phyloP scores from a whole-genome alignment of 1,140 invertebrate species.

The Microplitis demolitor region DNA sequence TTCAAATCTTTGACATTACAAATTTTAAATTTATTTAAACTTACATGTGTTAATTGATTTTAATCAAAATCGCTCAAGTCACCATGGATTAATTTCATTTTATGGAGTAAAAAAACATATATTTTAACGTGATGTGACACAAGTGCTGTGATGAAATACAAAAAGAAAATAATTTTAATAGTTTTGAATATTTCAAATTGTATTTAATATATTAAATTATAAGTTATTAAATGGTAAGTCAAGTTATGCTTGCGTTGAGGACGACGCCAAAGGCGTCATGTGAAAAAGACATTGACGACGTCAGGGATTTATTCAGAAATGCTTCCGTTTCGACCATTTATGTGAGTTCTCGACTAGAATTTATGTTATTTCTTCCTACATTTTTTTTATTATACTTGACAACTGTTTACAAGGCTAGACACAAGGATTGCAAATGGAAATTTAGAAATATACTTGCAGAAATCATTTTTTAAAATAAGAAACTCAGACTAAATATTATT shows the following conservation, averaged over 20 bases:
- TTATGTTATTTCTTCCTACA: neutral
- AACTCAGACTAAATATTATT: no score
- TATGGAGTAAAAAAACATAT: neutral
- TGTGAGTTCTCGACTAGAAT: slow-evolving; percentile 47
- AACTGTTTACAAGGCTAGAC: no score
- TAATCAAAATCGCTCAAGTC: neutral
- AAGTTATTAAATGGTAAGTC: slow-evolving; percentile 41
- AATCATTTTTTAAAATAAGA: no score
- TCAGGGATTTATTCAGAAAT: slow-evolving; percentile 58
- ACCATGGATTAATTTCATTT: neutral
- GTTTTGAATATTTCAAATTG: neutral
- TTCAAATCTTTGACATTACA: no score
- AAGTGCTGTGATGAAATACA: slow-evolving; percentile 6
- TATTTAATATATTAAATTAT: neutral
- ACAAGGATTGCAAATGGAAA: no score
- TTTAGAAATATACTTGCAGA: no score
- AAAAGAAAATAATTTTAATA: neutral
- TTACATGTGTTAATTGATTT: neutral
- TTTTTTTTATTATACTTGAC: neutral
- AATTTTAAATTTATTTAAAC: no score
- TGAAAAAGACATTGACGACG: slow-evolving; percentile 54
- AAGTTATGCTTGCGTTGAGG: slow-evolving; percentile 55
- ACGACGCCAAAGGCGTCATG: slow-evolving; percentile 47
- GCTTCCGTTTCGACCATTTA: slow-evolving; percentile 58
- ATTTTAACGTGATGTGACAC: neutral